phyloP scores from a whole-genome alignment of 2,113 vertebrate species.

The Sigmodon hispidus region DNA sequence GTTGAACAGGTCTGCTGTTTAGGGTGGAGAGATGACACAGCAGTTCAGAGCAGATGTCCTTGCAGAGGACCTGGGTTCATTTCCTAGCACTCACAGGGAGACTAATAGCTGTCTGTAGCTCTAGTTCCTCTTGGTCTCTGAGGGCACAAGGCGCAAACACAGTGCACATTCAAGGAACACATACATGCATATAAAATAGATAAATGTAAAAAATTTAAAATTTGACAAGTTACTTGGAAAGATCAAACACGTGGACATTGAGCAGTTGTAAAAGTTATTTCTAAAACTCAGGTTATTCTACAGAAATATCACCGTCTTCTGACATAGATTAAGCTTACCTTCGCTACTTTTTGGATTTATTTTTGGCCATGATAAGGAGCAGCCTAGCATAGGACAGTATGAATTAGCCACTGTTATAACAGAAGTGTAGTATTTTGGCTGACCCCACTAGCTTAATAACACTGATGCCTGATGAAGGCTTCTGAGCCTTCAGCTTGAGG shows the following conservation, averaged over 20 bases:
- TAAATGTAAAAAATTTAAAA: background rate
- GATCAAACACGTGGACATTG: conserved; percentile 12
- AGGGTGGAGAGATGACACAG: background rate
- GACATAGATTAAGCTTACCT: background rate
- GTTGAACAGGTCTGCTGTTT: background rate
- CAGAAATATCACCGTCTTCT: background rate
- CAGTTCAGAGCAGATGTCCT: background rate
- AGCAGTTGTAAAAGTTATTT: background rate
- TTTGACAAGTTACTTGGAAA: conserved; percentile 24
- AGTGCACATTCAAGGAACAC: background rate
- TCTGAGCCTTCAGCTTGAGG: background rate
- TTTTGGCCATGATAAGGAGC: background rate
- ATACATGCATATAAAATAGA: background rate
- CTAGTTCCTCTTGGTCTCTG: background rate
- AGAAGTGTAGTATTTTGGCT: background rate
- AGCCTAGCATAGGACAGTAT: background rate
- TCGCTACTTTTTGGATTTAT: background rate
- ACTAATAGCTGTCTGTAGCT: background rate
- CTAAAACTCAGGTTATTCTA: background rate
- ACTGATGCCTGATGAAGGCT: background rate
- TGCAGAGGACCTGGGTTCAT: background rate
- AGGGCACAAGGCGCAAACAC: background rate
- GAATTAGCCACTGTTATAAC: background rate
- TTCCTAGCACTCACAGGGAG: background rate
- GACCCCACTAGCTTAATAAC: background rate